Evolutionary conservation across 2,113 vertebrate genomes (phyloP), one percentile per base, ranked within the genome.

Genomic region (Telmatochromis bifrenatus): DNA sequence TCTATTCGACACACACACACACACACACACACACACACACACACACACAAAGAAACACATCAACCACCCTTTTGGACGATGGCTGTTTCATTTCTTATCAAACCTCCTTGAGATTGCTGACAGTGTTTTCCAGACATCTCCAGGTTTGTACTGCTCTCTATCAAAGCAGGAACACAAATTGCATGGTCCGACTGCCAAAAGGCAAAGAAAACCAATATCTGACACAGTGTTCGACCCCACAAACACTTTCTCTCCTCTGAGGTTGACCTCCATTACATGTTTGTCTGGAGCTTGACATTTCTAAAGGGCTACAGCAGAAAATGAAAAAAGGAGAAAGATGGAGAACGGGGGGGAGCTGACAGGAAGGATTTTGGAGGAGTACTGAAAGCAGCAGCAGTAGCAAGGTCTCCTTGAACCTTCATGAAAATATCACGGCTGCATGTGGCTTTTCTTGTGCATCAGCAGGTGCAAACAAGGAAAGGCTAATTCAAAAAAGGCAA

Each of bases 251-350:
- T 65, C 53, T 87, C 62, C 55, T 58, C 81, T 42, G 51, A 83
- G 83, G 53, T 86, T 84, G 94, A 94, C 94, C 93, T 93, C 92
- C 55, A 94, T 95, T 94, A 94, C 92, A 89, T 84, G 85, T 92
- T 86, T 82, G 84, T 92, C 88, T 82, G 68, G 26, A 79, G 79
- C 28, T 42, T 96, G 95, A 93, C 95, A 96, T 96, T 96, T 96
- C 28, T 80, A 87, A 94, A 92, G 37, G 51, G 82, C 79, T 84
- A 31, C 60, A 12, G 82, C 84, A 9, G 80, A 70, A 33, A 79
- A 84, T 89, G 86, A 93, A 92, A 89, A 75, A 90, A 91, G 91
- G 91, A 88, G 45, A 92, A 88, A 85, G 53, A 80, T 9, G 39
- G 35, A 70, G 65, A 83, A 82, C 6, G 1, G 28, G 33, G 53